These are phyloP conservation scores for Protosalanx chinensis DNA, from an alignment of 2,797 vertebrate genomes.

Conservation along the genomic window DNA sequence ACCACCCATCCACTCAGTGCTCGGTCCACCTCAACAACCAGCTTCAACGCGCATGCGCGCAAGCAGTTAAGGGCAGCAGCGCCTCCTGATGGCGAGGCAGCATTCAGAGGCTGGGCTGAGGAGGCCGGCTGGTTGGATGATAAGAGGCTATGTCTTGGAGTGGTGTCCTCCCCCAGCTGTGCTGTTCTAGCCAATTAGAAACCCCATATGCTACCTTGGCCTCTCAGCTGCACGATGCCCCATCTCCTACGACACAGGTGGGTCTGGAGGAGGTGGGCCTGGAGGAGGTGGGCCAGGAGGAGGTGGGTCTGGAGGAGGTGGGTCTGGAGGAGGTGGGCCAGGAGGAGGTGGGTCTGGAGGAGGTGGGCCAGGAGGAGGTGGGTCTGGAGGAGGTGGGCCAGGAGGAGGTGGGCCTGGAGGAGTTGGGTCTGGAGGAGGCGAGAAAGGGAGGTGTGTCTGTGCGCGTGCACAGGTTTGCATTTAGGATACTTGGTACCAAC, in stretches of 20 bases:
- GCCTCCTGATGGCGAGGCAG: neutral
- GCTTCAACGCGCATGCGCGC: no score
- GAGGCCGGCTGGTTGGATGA: conserved; percentile 69
- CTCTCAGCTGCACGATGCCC: conserved; percentile 64
- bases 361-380: no score
- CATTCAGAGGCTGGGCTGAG: conserved; percentile 18
- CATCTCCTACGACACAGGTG: conserved; percentile 65
- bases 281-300: no score
- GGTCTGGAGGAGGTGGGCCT: conserved; percentile 25
- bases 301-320: no score
- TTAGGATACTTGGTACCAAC: conserved; percentile 17
- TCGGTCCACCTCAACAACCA: no score
- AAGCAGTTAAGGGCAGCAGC: neutral
- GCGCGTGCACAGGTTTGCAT: neutral
- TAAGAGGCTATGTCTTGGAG: conserved; percentile 69
- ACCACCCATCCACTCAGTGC: no score
- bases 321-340: no score
- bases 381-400: neutral
- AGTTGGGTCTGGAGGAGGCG: conserved; percentile 4
- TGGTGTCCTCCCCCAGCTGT: conserved; percentile 74
- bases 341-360: no score
- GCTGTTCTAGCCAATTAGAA: conserved; percentile 82
- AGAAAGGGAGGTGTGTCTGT: conserved; percentile 7
- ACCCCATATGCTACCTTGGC: conserved; percentile 75
- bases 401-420: neutral